Base-by-base conservation (phyloP, 23 tunicate species). In the Diplosoma virens region DNA sequence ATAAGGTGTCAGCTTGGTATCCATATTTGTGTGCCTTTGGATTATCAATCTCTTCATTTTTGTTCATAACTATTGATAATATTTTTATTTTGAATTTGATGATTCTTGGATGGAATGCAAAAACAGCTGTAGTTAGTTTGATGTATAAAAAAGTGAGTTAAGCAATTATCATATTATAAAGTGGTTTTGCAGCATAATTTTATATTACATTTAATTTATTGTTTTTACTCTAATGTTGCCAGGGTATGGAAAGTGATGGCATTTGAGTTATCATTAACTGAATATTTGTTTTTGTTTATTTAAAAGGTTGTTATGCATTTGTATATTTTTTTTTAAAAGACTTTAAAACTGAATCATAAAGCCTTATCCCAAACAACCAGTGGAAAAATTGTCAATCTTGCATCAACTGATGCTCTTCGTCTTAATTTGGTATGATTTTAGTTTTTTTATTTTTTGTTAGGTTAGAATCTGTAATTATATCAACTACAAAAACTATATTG, bases 131-230 rank as follows among this genome's bases (percentile, higher is more conserved):
- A 3, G 82, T 81, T 59, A 83, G 87, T 16, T 48, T 95, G 30
- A 95, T 95, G 96, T 95, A 84, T 82, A 74, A 95, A 67, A 95
- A 95, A 70, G 89, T 95, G 60, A 33, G 69, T 61, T 4, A n/a
- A n/a, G n/a, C n/a, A n/a, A n/a, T n/a, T n/a, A n/a, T n/a, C n/a
- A n/a, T n/a, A n/a, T n/a, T n/a, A n/a, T n/a, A n/a, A n/a, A n/a
- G n/a, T n/a, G n/a, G n/a, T n/a, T n/a, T n/a, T n/a, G n/a, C n/a
- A n/a, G n/a, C n/a, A n/a, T n/a, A n/a, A n/a, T n/a, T n/a, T n/a
- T n/a, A n/a, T n/a, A n/a, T n/a, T n/a, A n/a, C n/a, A n/a, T n/a
- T n/a, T n/a, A n/a, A n/a, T n/a, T n/a, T n/a, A n/a, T n/a, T n/a
- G n/a, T n/a, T n/a, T n/a, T n/a, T n/a, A n/a, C n/a, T n/a, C n/a